Percentiles rank a stretch among this genome's conserved stretches.
Conservation (phyloP, 1,140 invertebrate species). For the Camponotus pennsylvanicus region DNA sequence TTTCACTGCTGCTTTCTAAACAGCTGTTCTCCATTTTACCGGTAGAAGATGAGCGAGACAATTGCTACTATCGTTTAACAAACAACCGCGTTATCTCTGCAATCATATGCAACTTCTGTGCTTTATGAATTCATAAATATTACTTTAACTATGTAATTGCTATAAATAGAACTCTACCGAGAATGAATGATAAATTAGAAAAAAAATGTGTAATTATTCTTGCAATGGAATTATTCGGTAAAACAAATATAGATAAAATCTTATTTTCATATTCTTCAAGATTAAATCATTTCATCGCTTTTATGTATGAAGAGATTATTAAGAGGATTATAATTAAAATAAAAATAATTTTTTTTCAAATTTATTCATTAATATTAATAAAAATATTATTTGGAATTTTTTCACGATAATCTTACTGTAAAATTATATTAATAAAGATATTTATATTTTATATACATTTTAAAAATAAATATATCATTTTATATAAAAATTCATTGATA, state of each 20-base stretch:
- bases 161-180: too few species aligned
- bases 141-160: not conserved
- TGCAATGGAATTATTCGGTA: not conserved
- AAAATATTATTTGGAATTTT: too few species aligned
- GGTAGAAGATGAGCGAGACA: conserved; percentile 57
- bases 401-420: too few species aligned
- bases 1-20: conserved; percentile 71
- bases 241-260: not conserved
- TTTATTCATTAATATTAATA: too few species aligned
- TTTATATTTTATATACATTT: not conserved
- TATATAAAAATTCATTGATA: not conserved
- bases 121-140: not conserved
- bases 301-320: not conserved
- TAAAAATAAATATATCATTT: not conserved
- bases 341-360: not conserved
- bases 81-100: conserved; percentile 9
- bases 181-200: not conserved
- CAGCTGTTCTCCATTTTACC: conserved; percentile 59
- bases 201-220: not conserved
- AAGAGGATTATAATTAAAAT: not conserved
- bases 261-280: not conserved
- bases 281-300: conserved; percentile 4
- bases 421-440: not conserved
- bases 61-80: conserved; percentile 21
- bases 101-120: not conserved